Percentiles rank a stretch among this genome's conserved stretches.
Evolutionary conservation across 1,140 invertebrate species (phyloP).

Genomic region (Nasonia vitripennis): DNA sequence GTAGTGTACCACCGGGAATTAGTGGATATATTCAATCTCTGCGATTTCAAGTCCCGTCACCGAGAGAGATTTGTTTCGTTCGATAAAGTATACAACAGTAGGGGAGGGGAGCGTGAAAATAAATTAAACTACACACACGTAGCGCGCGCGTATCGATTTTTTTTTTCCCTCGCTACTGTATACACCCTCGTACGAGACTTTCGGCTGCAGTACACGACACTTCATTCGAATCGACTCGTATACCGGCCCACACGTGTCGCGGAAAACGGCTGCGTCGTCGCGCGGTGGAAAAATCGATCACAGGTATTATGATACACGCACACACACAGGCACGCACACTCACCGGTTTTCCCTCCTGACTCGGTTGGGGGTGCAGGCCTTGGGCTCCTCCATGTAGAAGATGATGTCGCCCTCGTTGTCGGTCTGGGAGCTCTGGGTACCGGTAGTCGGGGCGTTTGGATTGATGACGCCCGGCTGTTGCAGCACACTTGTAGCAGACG

Average conservation of each 20-base stretch:
- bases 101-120: neutral
- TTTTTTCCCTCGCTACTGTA: neutral
- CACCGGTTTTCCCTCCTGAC: conserved; percentile 77
- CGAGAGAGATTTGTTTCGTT: conserved; percentile 22
- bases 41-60: neutral
- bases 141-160: neutral
- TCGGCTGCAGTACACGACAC: neutral
- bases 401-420: conserved; percentile 82
- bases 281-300: neutral
- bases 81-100: neutral
- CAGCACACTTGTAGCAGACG: conserved; percentile 49
- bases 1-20: conserved; percentile 10
- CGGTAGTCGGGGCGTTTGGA: conserved; percentile 67
- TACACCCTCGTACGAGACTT: neutral
- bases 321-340: no score
- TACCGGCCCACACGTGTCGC: neutral
- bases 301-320: neutral
- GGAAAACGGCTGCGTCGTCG: neutral
- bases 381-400: conserved; percentile 83
- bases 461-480: conserved; percentile 72
- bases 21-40: conserved; percentile 10
- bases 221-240: neutral
- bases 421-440: conserved; percentile 19
- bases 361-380: conserved; percentile 80
- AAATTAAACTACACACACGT: neutral